Evolutionary conservation across 2,888 invertebrate species (phyloP).

Genomic region (Griposia aprilina): DNA sequence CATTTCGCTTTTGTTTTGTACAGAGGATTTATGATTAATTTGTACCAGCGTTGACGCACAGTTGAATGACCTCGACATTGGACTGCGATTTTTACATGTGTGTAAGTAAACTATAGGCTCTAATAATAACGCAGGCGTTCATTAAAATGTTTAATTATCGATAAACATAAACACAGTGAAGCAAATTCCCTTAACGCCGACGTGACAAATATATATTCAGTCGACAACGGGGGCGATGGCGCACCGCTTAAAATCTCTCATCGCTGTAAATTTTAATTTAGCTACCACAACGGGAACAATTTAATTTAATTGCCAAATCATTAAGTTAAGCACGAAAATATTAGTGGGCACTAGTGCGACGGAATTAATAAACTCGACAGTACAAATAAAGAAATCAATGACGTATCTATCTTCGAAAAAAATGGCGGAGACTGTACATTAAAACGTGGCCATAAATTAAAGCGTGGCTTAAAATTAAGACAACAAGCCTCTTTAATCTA

Average conservation of each 20-base stretch:
- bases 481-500: constrained; percentile 91
- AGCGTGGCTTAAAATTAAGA: constrained; percentile 90
- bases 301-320: constrained; percentile 91
- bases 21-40: constrained; percentile 86
- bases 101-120: constrained; percentile 43
- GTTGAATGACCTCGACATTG: constrained; percentile 76
- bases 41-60: constrained; percentile 72
- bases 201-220: constrained; percentile 76
- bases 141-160: constrained; percentile 67
- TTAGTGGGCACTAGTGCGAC: constrained; percentile 87
- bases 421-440: constrained; percentile 87
- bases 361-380: constrained; percentile 81
- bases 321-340: constrained; percentile 90
- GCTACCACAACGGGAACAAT: constrained; percentile 89
- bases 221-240: constrained; percentile 72
- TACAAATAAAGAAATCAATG: constrained; percentile 88
- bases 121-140: constrained; percentile 50
- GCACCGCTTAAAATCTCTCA: constrained; percentile 82
- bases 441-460: constrained; percentile 89
- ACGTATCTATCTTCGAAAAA: constrained; percentile 85
- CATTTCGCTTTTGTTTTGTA: constrained; percentile 86
- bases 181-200: constrained; percentile 71
- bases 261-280: constrained; percentile 88
- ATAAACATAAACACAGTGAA: constrained; percentile 67
- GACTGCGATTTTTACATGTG: constrained; percentile 40